A percentile compares a stretch with the other conserved stretches of the same genome.
phyloP scores from a whole-genome alignment of 2,888 invertebrate genomes.

The Drosophila phalerata region DNA sequence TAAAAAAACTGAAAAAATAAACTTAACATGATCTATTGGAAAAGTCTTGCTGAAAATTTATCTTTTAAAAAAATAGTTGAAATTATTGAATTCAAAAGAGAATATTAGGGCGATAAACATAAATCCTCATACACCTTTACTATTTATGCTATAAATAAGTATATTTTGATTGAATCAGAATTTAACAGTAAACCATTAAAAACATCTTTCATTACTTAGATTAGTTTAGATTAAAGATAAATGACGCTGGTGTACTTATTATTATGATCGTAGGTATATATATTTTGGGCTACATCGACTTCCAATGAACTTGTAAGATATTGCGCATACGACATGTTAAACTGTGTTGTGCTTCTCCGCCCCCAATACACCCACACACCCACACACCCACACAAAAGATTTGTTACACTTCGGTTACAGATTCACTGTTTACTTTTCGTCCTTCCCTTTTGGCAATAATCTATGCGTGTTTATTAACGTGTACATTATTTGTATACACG shows the following conservation, averaged over 20 bases:
- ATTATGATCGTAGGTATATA: neutral
- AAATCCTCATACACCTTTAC: too few species aligned
- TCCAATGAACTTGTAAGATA: slow-evolving; percentile 20
- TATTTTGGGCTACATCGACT: neutral
- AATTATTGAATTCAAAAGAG: too few species aligned
- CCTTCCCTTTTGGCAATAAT: slow-evolving; percentile 17
- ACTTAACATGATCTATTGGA: too few species aligned
- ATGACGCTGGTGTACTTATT: neutral
- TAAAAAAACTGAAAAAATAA: too few species aligned
- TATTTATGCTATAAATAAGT: too few species aligned
- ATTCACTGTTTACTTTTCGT: slow-evolving; percentile 11
- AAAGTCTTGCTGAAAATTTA: too few species aligned
- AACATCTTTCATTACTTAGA: too few species aligned
- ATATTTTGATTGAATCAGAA: too few species aligned
- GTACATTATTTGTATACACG: slow-evolving; percentile 64
- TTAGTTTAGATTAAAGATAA: neutral
- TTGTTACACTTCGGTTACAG: slow-evolving; percentile 49
- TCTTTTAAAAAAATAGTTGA: too few species aligned
- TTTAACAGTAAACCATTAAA: too few species aligned
- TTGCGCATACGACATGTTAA: slow-evolving; percentile 55
- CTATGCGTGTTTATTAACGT: slow-evolving; percentile 57
- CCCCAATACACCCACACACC: slow-evolving; percentile 3
- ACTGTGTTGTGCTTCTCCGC: neutral
- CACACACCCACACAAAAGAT: slow-evolving; percentile 35
- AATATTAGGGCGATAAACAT: too few species aligned